Evolutionary conservation across 2,113 vertebrate genomes (phyloP).

Genomic region (Lophotis ruficrista): DNA sequence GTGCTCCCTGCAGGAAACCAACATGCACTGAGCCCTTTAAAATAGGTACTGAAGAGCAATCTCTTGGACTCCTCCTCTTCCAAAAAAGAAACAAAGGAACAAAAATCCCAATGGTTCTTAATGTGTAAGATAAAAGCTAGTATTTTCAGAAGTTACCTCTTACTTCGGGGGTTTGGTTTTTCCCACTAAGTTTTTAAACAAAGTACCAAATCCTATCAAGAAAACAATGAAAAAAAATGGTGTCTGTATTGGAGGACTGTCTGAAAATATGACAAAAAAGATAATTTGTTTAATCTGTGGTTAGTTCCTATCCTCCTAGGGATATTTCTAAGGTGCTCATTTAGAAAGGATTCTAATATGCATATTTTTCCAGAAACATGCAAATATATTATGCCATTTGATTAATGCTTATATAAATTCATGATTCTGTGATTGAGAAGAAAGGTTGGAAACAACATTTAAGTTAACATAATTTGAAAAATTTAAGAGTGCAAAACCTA

Average conservation of each 20-base stretch:
- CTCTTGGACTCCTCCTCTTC: neutral
- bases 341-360: neutral
- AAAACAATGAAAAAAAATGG: neutral
- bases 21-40: neutral
- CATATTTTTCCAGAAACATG: neutral
- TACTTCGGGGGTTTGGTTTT: neutral
- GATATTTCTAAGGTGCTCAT: neutral
- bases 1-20: neutral
- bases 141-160: neutral
- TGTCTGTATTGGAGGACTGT: neutral
- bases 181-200: neutral
- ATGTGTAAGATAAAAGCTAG: neutral
- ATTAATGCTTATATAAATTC: neutral
- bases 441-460: neutral
- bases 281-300: neutral
- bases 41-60: neutral
- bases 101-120: neutral
- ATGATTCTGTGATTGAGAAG: neutral
- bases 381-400: neutral
- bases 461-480: neutral
- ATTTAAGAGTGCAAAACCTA: neutral
- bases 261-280: neutral
- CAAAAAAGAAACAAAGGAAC: neutral
- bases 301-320: neutral
- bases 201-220: neutral